Evolutionary conservation across 2,888 invertebrate species (phyloP).

Genomic region (Troglohyphantes excavatus): DNA sequence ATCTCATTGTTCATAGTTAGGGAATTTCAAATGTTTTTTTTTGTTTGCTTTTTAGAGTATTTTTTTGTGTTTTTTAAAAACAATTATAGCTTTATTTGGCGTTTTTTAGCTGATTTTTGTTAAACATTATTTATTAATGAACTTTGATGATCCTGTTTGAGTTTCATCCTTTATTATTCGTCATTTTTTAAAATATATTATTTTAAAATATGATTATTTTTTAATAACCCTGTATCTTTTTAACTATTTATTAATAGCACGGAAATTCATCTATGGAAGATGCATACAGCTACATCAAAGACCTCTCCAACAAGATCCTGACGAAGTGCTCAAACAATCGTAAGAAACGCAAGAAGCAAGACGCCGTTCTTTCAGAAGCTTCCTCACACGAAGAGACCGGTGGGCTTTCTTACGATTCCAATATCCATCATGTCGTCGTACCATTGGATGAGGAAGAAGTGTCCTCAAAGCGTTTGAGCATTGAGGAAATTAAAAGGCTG

Average conservation of each 20-base stretch:
- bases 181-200: no score
- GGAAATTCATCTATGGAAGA: not conserved
- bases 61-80: no score
- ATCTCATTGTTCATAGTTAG: no score
- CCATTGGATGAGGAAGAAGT: constrained; percentile 64
- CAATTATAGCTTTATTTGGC: no score
- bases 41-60: no score
- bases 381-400: not conserved
- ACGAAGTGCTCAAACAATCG: not conserved
- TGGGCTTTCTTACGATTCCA: constrained; percentile 43
- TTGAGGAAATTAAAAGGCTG: constrained; percentile 60
- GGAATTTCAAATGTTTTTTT: no score
- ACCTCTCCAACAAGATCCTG: constrained; percentile 51
- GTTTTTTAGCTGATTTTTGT: no score
- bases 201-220: no score
- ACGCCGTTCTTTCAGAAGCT: not conserved
- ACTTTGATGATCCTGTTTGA: no score
- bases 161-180: no score
- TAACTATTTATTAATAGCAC: not conserved
- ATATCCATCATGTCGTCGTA: constrained; percentile 66
- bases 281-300: constrained; percentile 54
- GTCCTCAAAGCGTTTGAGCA: constrained; percentile 27
- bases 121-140: no score
- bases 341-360: not conserved
- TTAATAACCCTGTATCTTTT: no score